A percentile compares a stretch with the other conserved stretches of the same genome.
phyloP scores from a whole-genome alignment of 2,888 invertebrate species.

The Hofmannophila pseudospretella region DNA sequence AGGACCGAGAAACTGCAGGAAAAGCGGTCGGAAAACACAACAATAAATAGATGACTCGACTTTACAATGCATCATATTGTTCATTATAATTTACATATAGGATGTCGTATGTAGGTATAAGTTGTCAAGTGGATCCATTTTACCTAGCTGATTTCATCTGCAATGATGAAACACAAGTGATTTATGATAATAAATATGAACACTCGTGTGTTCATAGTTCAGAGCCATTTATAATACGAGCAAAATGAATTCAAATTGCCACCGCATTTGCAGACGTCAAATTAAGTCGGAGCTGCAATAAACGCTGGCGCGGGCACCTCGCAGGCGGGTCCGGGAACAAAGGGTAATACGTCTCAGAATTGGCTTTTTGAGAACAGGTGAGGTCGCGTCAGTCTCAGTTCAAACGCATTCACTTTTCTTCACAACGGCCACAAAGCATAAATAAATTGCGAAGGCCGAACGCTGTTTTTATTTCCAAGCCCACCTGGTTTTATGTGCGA shows the following conservation, averaged over 20 bases:
- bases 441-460: conserved; percentile 55
- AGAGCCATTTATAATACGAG: conserved; percentile 19
- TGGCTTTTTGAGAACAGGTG: conserved; percentile 63
- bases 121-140: conserved; percentile 1
- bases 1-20: conserved; percentile 22
- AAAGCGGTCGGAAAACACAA: conserved; percentile 28
- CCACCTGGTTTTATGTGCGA: conserved; percentile 60
- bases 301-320: conserved; percentile 40
- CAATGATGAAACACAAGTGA: background rate
- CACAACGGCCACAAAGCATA: conserved; percentile 40
- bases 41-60: background rate
- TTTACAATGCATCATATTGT: no score
- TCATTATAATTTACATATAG: no score
- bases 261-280: conserved; percentile 38
- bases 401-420: conserved; percentile 55
- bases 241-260: conserved; percentile 34
- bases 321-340: conserved; percentile 54
- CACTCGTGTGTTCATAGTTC: background rate
- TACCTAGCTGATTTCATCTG: background rate
- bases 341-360: conserved; percentile 63
- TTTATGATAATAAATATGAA: conserved; percentile 3
- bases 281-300: conserved; percentile 50
- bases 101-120: background rate
- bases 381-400: conserved; percentile 44
- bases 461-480: conserved; percentile 49